A percentile compares a stretch with the other conserved stretches of the same genome.
Conservation (phyloP, 2,797 vertebrate species). For the Pseudochirops corinnae region DNA sequence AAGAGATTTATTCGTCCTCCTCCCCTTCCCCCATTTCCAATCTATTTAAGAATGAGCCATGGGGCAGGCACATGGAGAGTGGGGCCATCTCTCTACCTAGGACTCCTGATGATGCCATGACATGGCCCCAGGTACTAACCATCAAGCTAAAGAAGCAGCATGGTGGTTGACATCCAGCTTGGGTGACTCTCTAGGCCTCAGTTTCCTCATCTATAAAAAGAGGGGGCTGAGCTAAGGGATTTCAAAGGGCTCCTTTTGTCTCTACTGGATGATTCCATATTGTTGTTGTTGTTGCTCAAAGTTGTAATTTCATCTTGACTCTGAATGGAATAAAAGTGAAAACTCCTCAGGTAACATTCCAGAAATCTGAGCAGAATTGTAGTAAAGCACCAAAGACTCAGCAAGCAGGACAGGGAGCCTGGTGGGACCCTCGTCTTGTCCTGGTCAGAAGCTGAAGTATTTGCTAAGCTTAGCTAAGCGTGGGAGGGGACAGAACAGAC, state of each 20-base stretch:
- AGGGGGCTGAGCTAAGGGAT: background rate
- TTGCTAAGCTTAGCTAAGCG: too few species aligned
- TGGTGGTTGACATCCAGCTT: background rate
- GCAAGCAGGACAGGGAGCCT: too few species aligned
- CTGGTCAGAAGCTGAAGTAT: too few species aligned
- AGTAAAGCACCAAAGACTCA: too few species aligned
- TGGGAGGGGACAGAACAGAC: too few species aligned
- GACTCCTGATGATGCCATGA: background rate
- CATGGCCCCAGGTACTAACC: slow-evolving; percentile 20
- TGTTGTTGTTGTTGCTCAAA: background rate
- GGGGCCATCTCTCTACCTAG: background rate
- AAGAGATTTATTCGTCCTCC: slow-evolving; percentile 6
- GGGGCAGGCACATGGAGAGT: slow-evolving; percentile 13
- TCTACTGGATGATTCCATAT: background rate
- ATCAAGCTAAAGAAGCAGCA: slow-evolving; percentile 16
- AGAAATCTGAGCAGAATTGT: too few species aligned
- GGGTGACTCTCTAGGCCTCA: background rate
- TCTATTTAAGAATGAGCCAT: slow-evolving; percentile 31
- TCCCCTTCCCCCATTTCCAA: slow-evolving; percentile 49
- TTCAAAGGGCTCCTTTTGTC: background rate
- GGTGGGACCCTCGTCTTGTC: too few species aligned
- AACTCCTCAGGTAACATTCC: too few species aligned
- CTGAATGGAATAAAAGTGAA: too few species aligned
- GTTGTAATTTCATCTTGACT: background rate
- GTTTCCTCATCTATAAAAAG: background rate